These are phyloP conservation scores for Leptogaster cylindrica DNA, from an alignment of 2,888 invertebrate genomes.

Conservation along the genomic window DNA sequence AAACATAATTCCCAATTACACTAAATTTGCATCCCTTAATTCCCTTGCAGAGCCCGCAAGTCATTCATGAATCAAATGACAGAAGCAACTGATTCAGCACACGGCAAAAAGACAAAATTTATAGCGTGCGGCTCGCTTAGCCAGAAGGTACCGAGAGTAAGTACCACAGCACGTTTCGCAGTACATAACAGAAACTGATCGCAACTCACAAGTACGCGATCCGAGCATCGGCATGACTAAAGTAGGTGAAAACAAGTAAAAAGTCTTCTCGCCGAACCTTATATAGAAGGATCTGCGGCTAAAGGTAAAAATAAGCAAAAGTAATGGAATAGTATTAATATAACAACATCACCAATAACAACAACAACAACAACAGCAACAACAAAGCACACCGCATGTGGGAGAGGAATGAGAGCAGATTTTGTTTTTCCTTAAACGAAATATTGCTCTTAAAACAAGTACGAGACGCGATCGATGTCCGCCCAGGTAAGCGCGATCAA, in stretches of 20 bases:
- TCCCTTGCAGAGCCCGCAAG: too few relatives aligned
- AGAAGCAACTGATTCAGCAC: slow-evolving; percentile 16
- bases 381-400: slow-evolving; percentile 18
- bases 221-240: slow-evolving; percentile 14
- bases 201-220: slow-evolving; percentile 33
- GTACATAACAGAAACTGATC: slow-evolving; percentile 22
- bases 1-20: too few relatives aligned
- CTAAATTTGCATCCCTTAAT: too few relatives aligned
- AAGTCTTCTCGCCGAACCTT: slow-evolving; percentile 3
- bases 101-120: slow-evolving; percentile 24
- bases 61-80: slow-evolving; percentile 33
- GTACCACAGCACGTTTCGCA: slow-evolving; percentile 18
- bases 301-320: background rate
- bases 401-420: slow-evolving; percentile 36
- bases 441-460: slow-evolving; percentile 18
- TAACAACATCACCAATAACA: too few relatives aligned
- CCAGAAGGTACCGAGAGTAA: slow-evolving; percentile 29
- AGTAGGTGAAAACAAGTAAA: slow-evolving; percentile 20
- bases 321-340: too few relatives aligned
- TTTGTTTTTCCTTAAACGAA: slow-evolving; percentile 24
- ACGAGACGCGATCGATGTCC: background rate
- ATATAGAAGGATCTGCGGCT: slow-evolving; percentile 24
- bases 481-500: background rate
- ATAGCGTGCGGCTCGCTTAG: slow-evolving; percentile 24
- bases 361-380: too few relatives aligned